phyloP scores from a whole-genome alignment of 2,888 invertebrate genomes.

The Monochamus alternatus region DNA sequence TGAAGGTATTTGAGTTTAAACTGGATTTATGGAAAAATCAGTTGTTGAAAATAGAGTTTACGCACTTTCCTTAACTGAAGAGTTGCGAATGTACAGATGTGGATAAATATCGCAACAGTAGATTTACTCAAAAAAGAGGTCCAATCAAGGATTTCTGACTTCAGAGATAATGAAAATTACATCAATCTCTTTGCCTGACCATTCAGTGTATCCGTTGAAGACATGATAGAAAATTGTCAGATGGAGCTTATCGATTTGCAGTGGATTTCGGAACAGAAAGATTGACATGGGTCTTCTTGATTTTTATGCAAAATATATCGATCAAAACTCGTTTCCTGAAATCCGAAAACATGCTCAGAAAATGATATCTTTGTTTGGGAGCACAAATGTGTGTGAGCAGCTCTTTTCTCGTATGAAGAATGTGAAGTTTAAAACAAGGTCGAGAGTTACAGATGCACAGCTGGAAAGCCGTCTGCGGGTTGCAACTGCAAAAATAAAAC shows the following conservation, averaged over 20 bases:
- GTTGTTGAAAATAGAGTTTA: too few relatives aligned
- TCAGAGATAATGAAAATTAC: constrained; percentile 31
- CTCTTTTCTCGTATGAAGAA: constrained; percentile 30
- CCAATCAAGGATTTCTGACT: constrained; percentile 33
- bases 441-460: constrained; percentile 25
- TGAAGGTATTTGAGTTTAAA: too few relatives aligned
- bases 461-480: constrained; percentile 18
- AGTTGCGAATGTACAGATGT: not conserved
- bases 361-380: constrained; percentile 28
- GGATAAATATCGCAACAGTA: constrained; percentile 33
- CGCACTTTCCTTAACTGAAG: too few relatives aligned
- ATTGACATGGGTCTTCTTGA: constrained; percentile 7
- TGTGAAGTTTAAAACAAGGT: constrained; percentile 18
- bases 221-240: constrained; percentile 27
- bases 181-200: constrained; percentile 36
- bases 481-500: not conserved
- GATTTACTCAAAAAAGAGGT: constrained; percentile 16
- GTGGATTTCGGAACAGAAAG: constrained; percentile 11
- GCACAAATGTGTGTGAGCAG: constrained; percentile 27
- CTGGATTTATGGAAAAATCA: not conserved
- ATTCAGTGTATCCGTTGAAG: constrained; percentile 37
- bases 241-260: constrained; percentile 29
- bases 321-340: not conserved
- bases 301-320: constrained; percentile 10
- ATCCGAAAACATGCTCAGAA: constrained; percentile 17